These are phyloP conservation scores for Atta texana DNA, from an alignment of 1,140 invertebrate genomes.

Conservation along the genomic window DNA sequence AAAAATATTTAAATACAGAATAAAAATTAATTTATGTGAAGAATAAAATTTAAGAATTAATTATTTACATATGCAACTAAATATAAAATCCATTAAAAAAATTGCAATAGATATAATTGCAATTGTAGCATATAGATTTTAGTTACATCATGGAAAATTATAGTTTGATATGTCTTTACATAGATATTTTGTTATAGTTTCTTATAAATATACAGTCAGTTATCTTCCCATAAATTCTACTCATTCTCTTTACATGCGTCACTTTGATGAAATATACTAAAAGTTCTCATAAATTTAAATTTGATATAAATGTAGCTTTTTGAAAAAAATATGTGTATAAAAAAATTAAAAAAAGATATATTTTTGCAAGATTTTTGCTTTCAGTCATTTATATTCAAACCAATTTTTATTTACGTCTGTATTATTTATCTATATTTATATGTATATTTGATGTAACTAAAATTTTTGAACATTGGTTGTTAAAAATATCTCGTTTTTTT, in stretches of 20 bases:
- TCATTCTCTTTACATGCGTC: background rate
- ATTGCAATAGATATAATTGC: background rate
- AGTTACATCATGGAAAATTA: background rate
- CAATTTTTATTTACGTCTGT: background rate
- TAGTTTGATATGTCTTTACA: background rate
- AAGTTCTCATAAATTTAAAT: conserved; percentile 21
- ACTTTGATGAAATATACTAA: background rate
- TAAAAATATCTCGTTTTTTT: background rate
- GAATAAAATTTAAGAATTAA: background rate
- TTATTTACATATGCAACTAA: background rate
- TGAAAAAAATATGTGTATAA: background rate
- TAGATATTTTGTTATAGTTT: background rate
- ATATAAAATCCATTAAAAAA: background rate
- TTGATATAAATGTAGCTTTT: conserved; percentile 4
- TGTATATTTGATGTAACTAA: background rate
- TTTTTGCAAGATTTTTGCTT: background rate
- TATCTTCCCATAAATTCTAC: conserved; percentile 12
- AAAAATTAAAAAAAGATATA: too few species aligned
- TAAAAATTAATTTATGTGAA: background rate
- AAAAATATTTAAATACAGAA: background rate
- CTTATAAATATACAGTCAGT: conserved; percentile 4
- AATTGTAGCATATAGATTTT: background rate
- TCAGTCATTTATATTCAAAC: background rate
- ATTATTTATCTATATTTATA: background rate
- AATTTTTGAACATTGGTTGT: background rate